Evolutionary conservation across 2,113 vertebrate species (phyloP).

Genomic region (Eubucco bourcierii): DNA sequence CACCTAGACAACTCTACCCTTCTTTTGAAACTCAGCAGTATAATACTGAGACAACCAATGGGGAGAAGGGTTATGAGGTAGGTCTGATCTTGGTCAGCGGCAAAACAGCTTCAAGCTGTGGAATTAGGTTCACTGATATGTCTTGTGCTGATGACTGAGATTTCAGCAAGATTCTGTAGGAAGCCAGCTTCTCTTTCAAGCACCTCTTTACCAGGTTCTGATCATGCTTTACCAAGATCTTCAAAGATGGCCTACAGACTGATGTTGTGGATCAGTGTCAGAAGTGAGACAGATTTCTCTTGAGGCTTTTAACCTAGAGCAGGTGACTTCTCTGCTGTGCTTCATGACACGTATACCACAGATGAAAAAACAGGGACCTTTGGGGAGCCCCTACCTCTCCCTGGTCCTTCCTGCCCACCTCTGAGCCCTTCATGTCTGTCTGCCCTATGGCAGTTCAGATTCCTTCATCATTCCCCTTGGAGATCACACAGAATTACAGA

Average conservation of each 20-base stretch:
- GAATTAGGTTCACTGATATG: neutral
- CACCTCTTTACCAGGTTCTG: neutral
- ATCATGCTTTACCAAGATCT: neutral
- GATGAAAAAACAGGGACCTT: neutral
- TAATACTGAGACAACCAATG: neutral
- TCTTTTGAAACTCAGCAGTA: neutral
- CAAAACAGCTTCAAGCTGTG: neutral
- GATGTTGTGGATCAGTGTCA: neutral
- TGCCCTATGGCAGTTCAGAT: neutral
- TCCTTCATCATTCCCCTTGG: neutral
- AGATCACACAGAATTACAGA: neutral
- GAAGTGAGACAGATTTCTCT: neutral
- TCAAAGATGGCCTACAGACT: neutral
- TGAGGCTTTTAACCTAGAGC: neutral
- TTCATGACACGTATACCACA: neutral
- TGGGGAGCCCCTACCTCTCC: neutral
- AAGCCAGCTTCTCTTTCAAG: neutral
- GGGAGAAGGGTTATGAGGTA: fast-evolving
- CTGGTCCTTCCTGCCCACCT: neutral
- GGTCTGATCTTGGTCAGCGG: neutral
- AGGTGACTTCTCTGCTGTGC: neutral
- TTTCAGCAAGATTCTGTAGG: neutral
- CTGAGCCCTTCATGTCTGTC: neutral
- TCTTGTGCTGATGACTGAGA: neutral
- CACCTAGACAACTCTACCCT: neutral